Base-by-base conservation (phyloP, 2,797 vertebrate genomes). In the Chelonia mydas region DNA sequence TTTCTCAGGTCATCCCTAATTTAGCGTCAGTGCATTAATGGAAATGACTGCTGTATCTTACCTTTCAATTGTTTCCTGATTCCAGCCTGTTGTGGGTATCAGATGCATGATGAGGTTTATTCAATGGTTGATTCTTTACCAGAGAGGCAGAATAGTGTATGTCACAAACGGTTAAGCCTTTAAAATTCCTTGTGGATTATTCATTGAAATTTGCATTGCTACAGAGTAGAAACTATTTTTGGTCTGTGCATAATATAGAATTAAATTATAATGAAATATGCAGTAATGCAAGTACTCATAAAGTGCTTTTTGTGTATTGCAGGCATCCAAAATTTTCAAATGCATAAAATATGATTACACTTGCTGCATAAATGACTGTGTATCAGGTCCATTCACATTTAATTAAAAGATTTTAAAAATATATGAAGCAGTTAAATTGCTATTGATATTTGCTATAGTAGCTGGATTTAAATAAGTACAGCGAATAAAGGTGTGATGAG, bases 251-350 rank as follows among this genome's bases (percentile, higher is more conserved):
- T 97, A 98, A 98, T 94, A 93, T 53, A 97, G 95, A 97, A 97
- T 97, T 97, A 93, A 88, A 95, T 98, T 97, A 95, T 92, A 97
- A 98, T 97, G 97, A 98, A 98, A 97, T 98, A 97, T 95, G 92
- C 93, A 96, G 96, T 96, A 97, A 97, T 90, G 79, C 91, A 96
- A 97, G 96, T 57, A 87, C 86, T 95, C 95, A 90, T 95, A 93
- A 94, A 97, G 92, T 91, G 90, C 91, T 97, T 97, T 94, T 97
- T 88, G 85, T 90, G 86, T 96, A 96, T 94, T 86, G 45, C 81
- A 77, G 92, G 85, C 96, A 97, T 89, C 90, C 90, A 91, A 65
- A 97, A 97, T 84, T 95, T 97, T 96, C 93, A 97, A 97, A 97
- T 87, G 91, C 92, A 96, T 94, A 97, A 97, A 97, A 96, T 93